Conservation (phyloP, 2,888 invertebrate species). For the Carabus problematicus region DNA sequence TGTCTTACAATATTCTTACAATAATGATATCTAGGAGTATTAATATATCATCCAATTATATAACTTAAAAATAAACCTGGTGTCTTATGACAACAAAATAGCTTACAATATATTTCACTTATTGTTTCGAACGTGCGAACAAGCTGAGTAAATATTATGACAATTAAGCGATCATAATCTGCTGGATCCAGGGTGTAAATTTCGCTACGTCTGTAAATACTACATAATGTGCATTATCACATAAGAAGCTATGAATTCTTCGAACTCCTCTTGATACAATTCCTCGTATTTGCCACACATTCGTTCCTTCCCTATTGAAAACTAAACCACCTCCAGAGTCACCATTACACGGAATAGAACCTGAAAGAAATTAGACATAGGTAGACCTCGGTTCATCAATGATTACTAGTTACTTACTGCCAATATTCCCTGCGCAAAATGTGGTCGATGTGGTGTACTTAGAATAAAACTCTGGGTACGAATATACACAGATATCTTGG, state of each 20-base stretch:
- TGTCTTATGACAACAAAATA: too few relatives aligned
- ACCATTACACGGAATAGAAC: slow-evolving; percentile 55
- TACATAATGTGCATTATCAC: slow-evolving; percentile 22
- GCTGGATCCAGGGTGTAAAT: slow-evolving; percentile 14
- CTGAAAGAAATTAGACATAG: slow-evolving; percentile 35
- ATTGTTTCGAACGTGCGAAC: too few relatives aligned
- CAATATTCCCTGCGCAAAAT: slow-evolving; percentile 18
- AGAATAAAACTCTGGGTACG: slow-evolving; percentile 14
- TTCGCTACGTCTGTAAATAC: slow-evolving; percentile 31
- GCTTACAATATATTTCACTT: too few relatives aligned
- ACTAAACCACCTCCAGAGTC: slow-evolving; percentile 60
- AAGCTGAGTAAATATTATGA: too few relatives aligned
- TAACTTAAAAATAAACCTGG: too few relatives aligned
- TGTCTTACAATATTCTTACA: too few relatives aligned
- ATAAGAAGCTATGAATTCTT: background rate
- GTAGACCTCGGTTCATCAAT: background rate
- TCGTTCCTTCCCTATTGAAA: slow-evolving; percentile 16
- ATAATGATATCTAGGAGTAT: too few relatives aligned
- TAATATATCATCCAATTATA: too few relatives aligned
- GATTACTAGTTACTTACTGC: slow-evolving; percentile 10
- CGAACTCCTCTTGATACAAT: slow-evolving; percentile 18
- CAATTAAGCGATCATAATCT: too few relatives aligned
- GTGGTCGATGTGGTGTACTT: background rate
- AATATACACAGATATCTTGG: slow-evolving; percentile 15
- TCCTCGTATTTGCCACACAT: slow-evolving; percentile 44